phyloP scores from a whole-genome alignment of 2,888 invertebrate species.

The Lasius platythorax region DNA sequence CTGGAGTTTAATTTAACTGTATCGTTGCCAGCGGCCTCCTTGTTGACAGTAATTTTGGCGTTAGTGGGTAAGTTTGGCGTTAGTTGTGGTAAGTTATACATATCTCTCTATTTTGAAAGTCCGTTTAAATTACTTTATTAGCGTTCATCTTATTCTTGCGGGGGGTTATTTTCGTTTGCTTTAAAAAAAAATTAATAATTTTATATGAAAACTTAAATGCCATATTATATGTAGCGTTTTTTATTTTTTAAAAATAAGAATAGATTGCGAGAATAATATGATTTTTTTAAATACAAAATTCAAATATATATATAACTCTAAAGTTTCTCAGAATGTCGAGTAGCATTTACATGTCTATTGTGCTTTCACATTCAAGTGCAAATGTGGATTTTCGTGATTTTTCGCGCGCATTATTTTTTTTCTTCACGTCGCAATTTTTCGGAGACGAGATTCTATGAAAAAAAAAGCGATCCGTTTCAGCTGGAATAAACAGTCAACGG shows the following conservation, averaged over 20 bases:
- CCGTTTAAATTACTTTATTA: neutral
- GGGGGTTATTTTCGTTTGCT: neutral
- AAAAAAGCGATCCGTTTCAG: neutral
- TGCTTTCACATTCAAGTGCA: neutral
- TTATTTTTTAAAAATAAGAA: neutral
- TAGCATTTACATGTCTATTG: neutral
- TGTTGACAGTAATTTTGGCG: constrained; percentile 98
- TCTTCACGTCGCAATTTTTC: constrained; percentile 1
- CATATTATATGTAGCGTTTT: neutral
- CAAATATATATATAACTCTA: neutral
- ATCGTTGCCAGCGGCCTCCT: constrained; percentile 97
- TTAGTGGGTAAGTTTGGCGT: constrained; percentile 95
- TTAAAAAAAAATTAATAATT: neutral
- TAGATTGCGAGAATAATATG: neutral
- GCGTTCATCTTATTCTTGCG: neutral
- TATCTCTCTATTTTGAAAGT: neutral
- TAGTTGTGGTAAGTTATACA: constrained; percentile 90
- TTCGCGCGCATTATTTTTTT: neutral
- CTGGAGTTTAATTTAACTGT: constrained; percentile 98
- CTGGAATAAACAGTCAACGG: constrained; percentile 1
- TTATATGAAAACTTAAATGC: neutral
- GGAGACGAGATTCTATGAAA: neutral
- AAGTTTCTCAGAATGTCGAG: neutral
- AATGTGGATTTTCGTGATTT: neutral
- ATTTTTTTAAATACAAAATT: neutral